Base-by-base conservation (phyloP, 2,113 vertebrate genomes). In the Archocentrus centrarchus region DNA sequence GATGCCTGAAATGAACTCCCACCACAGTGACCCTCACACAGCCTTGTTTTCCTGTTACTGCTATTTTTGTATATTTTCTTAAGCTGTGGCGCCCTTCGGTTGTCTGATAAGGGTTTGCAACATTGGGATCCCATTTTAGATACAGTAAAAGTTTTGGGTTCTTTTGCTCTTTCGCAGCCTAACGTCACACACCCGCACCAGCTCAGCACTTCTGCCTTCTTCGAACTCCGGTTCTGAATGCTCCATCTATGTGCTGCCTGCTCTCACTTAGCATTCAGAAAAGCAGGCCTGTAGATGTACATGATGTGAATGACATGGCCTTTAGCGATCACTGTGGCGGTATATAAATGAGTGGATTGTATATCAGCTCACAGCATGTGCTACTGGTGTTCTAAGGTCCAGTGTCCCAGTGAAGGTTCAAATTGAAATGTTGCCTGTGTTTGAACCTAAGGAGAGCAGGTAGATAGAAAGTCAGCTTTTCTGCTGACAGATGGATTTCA, bases 71-170 rank as follows among this genome's bases (percentile, higher is more conserved):
- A 58, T 58, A 11, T 82, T 75, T 55, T 83, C 77, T 77, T 22
- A 50, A 5, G 59, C 53, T 59, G 44, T 75, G 15, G 70, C 22
- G 37, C 59, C 85, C 44, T 47, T 63, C 22, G 5, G 14, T 57
- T 6, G 7, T 75, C 77, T 77, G n/a, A 50, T 50, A 79, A 87
- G 79, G 53, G 59, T 93, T 83, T 86, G 60, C 79, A 75, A 88
- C 90, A 86, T 94, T 91, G 93, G 90, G 91, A 94, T 93, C 91
- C 91, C 55, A 20, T 60, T 66, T 83, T 79, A 44, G 10, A 79
- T 83, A 30, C 20, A 83, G 32, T 81, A n/a, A 73, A 47, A 35
- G 18, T 55, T 73, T 27, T 39, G 68, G 55, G 32, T 58, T 44
- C 59, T 37, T 50, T 24, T 44, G 47, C 63, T 37, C 59, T 37